A percentile compares a stretch with the other conserved stretches of the same genome.
Evolutionary conservation across 2,888 invertebrate species (phyloP).

Genomic region (Chydorus sphaericus): DNA sequence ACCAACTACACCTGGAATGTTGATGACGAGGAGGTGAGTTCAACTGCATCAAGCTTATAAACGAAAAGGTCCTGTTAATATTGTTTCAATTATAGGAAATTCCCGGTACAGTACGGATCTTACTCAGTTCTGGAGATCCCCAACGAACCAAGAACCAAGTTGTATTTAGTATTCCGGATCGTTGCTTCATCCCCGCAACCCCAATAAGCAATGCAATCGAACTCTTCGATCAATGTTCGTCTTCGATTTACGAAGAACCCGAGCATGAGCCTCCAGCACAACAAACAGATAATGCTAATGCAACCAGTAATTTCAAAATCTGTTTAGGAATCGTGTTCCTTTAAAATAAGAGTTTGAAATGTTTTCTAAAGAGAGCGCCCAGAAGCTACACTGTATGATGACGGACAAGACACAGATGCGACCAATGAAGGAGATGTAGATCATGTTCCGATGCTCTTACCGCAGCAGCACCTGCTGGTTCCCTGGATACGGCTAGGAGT

Average conservation of each 20-base stretch:
- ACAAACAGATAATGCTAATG: neutral
- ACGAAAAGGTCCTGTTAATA: neutral
- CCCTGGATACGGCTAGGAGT: neutral
- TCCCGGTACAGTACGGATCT: constrained; percentile 13
- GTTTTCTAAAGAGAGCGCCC: neutral
- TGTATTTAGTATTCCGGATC: constrained; percentile 10
- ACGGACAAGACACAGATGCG: neutral
- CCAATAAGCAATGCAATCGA: neutral
- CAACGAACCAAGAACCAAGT: constrained; percentile 9
- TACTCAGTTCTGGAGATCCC: constrained; percentile 6
- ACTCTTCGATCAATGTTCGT: constrained; percentile 8
- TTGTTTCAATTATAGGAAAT: constrained; percentile 14
- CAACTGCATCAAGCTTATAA: too few relatives aligned
- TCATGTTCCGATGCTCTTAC: neutral
- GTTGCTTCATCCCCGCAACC: constrained; percentile 10
- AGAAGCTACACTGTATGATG: neutral
- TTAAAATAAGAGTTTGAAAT: too few relatives aligned
- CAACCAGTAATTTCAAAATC: neutral
- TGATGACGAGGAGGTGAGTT: constrained; percentile 10
- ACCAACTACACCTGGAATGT: constrained; percentile 12
- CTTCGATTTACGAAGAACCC: neutral
- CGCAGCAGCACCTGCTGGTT: too few relatives aligned
- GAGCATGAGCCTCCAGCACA: too few relatives aligned
- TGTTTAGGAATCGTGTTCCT: neutral
- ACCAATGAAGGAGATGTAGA: neutral